A percentile compares a stretch with the other conserved stretches of the same genome.
Evolutionary conservation across 2,888 invertebrate species (phyloP).

Genomic region (Thecocarcelia acutangulata): DNA sequence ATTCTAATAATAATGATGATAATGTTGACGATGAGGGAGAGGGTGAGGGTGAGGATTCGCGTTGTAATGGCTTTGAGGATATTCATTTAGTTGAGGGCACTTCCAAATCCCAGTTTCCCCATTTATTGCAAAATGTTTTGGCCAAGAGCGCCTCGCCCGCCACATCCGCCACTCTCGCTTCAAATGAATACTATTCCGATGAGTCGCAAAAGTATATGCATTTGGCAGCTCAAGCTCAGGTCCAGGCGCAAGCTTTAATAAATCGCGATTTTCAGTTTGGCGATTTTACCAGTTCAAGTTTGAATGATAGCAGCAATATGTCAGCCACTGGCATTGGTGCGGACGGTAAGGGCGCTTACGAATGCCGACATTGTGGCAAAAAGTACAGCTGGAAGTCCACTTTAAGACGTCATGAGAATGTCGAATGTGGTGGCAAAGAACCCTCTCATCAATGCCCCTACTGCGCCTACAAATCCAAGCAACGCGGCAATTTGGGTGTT

Average conservation of each 20-base stretch:
- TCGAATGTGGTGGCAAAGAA: conserved; percentile 91
- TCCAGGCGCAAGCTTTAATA: conserved; percentile 75
- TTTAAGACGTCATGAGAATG: conserved; percentile 89
- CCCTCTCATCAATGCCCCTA: conserved; percentile 90
- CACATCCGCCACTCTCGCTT: conserved; percentile 28
- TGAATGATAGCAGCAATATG: conserved; percentile 69
- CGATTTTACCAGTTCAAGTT: conserved; percentile 72
- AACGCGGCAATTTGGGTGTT: conserved; percentile 90
- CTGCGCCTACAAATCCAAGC: conserved; percentile 89
- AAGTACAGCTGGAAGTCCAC: conserved; percentile 93
- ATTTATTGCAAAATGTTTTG: conserved; percentile 68
- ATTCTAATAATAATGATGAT: conserved; percentile 71
- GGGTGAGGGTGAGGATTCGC: conserved; percentile 79
- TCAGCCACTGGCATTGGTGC: conserved; percentile 85
- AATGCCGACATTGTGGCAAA: conserved; percentile 90
- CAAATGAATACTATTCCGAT: conserved; percentile 74
- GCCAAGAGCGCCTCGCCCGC: conserved; percentile 44
- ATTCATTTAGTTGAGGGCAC: conserved; percentile 80
- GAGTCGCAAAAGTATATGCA: conserved; percentile 76
- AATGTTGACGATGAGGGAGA: too few species aligned
- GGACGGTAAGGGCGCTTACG: conserved; percentile 77
- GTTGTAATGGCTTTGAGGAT: conserved; percentile 80
- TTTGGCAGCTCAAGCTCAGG: conserved; percentile 77
- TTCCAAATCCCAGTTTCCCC: conserved; percentile 71
- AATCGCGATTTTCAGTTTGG: conserved; percentile 78